A percentile compares a stretch with the other conserved stretches of the same genome.
These are phyloP conservation scores for Battus philenor DNA, from an alignment of 1,140 invertebrate genomes.

Conservation along the genomic window DNA sequence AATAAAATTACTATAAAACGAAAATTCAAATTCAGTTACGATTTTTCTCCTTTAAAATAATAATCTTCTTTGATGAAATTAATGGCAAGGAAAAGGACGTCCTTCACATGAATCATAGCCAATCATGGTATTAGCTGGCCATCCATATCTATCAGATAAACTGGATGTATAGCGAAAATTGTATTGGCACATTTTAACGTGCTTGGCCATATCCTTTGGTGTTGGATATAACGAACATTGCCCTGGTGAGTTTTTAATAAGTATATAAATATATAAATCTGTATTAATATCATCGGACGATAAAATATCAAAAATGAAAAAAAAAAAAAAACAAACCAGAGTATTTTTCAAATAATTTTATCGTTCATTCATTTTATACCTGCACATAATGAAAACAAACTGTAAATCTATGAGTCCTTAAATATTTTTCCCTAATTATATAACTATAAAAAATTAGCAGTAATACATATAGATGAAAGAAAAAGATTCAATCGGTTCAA, in stretches of 20 bases:
- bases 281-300: not conserved
- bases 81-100: slow-evolving; percentile 18
- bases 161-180: slow-evolving; percentile 85
- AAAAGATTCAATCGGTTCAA: not conserved
- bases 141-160: slow-evolving; percentile 83
- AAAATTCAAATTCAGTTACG: too few species aligned
- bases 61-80: slow-evolving; percentile 2
- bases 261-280: not conserved
- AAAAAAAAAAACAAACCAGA: slow-evolving; percentile 19
- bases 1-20: too few species aligned
- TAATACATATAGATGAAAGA: not conserved
- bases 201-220: slow-evolving; percentile 83
- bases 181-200: slow-evolving; percentile 84
- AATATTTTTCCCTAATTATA: not conserved
- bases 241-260: slow-evolving; percentile 23
- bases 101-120: slow-evolving; percentile 27
- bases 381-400: not conserved
- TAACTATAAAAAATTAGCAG: not conserved
- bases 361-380: slow-evolving; percentile 4
- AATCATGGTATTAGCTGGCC: slow-evolving; percentile 59
- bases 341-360: slow-evolving; percentile 12
- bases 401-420: not conserved
- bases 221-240: slow-evolving; percentile 81
- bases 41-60: too few species aligned
- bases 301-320: not conserved